Evolutionary conservation across 2,797 vertebrate genomes (phyloP).

Genomic region (Tragopan temminckii): DNA sequence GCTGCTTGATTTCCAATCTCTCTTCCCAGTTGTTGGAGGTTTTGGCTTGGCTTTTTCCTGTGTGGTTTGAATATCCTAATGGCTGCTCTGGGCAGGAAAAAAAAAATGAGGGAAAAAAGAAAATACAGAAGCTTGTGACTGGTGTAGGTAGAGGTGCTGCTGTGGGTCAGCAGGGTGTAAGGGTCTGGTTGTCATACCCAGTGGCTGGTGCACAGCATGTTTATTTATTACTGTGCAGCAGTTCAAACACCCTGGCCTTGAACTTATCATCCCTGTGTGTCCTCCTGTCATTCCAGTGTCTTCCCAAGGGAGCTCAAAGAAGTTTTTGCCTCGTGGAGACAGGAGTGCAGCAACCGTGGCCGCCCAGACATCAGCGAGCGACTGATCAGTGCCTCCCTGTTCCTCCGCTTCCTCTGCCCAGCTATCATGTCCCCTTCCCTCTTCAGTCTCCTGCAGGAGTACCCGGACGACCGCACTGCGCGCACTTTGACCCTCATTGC

Average conservation of each 20-base stretch:
- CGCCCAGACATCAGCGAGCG: slow-evolving; percentile 98
- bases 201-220: rapidly evolving
- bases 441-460: slow-evolving; percentile 97
- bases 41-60: background rate
- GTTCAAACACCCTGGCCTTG: background rate
- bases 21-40: background rate
- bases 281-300: slow-evolving; percentile 82
- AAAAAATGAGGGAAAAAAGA: background rate
- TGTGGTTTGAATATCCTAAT: background rate
- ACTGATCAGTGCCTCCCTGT: slow-evolving; percentile 96
- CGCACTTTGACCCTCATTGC: slow-evolving; percentile 98
- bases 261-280: background rate
- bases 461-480: slow-evolving; percentile 96
- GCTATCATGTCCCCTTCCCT: slow-evolving; percentile 99
- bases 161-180: background rate
- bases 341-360: slow-evolving; percentile 95
- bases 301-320: slow-evolving; percentile 97
- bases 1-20: background rate
- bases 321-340: slow-evolving; percentile 97
- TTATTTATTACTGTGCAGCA: background rate
- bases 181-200: rapidly evolving
- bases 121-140: background rate
- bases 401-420: slow-evolving; percentile 96
- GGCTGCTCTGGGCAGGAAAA: background rate
- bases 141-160: background rate